Base-by-base conservation (phyloP, 2,888 invertebrate species). In the Stegana nigrithorax region DNA sequence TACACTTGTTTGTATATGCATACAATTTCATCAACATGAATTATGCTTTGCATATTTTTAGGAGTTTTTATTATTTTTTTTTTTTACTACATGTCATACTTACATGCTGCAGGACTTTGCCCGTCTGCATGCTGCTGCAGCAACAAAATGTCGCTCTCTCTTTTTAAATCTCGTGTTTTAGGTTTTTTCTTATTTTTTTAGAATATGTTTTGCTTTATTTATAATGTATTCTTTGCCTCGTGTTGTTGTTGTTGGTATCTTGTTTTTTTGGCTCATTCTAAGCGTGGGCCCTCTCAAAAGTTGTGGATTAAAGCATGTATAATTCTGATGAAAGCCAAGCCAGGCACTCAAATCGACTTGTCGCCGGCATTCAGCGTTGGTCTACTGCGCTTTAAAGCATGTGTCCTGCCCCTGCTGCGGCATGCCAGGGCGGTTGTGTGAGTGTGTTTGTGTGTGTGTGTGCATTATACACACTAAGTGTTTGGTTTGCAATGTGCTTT, bases 1-100 rank as follows among this genome's bases (percentile, higher is more conserved):
- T 12, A 47, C 10, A 23, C 25, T 23, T 23, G 12, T 66, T 67
- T 62, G 63, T 67, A 63, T 64, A 59, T 69, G 75, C 77, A 73
- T 71, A 78, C 76, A 78, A 73, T 78, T 80, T 72, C 80, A 78
- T 76, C 78, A 75, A 71, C 72, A 76, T 76, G 75, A 78, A 78
- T 78, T 78, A 78, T 76, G 80, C 70, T 76, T 75, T 74, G 76
- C 73, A 79, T 77, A 77, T 68, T 73, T 72, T 71, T 66, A 65
- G 69, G 39, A 42, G 39, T 39, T n/a, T n/a, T n/a, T n/a, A n/a
- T n/a, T n/a, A n/a, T n/a, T n/a, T 50, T 50, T 12, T 8, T 21
- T 23, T 10, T 47, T 47, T 10, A 47, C 25, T 10, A 10, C 19
- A 14, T 8, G 14, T 44, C 44, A 17, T 6, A 19, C 21, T 19